A percentile compares a stretch with the other conserved stretches of the same genome.
Evolutionary conservation across 2,888 invertebrate species (phyloP).

Genomic region (Andricus quercusramuli): DNA sequence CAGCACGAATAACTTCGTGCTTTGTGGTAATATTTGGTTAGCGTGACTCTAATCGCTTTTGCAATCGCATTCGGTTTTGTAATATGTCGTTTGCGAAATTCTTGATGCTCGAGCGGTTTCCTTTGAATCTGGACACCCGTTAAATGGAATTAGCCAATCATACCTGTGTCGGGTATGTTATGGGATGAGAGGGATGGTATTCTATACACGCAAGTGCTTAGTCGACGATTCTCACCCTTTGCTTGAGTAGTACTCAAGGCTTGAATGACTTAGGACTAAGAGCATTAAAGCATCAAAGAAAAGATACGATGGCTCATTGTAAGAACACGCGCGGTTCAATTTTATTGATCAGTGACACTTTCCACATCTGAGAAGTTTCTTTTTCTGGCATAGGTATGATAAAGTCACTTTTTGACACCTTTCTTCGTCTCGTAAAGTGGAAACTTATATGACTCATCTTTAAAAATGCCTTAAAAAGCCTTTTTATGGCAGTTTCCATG

Average conservation of each 20-base stretch:
- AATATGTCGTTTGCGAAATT: slow-evolving; percentile 25
- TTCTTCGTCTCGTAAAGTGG: too few relatives aligned
- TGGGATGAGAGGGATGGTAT: background rate
- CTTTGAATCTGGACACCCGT: slow-evolving; percentile 61
- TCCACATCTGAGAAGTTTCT: background rate
- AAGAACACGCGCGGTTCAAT: slow-evolving; percentile 67
- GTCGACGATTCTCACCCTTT: slow-evolving; percentile 67
- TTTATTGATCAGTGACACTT: slow-evolving; percentile 6
- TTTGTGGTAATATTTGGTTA: slow-evolving; percentile 22
- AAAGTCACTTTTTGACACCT: too few relatives aligned
- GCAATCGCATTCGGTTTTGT: background rate
- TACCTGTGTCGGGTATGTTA: slow-evolving; percentile 49
- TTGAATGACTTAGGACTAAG: slow-evolving; percentile 44
- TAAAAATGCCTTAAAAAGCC: too few relatives aligned
- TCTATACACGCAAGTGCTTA: slow-evolving; percentile 61
- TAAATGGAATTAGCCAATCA: slow-evolving; percentile 66
- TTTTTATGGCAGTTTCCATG: too few relatives aligned
- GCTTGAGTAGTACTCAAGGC: slow-evolving; percentile 60
- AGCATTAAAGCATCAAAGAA: slow-evolving; percentile 59
- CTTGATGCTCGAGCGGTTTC: slow-evolving; percentile 18
- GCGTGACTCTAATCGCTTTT: slow-evolving; percentile 32
- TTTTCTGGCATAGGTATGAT: too few relatives aligned
- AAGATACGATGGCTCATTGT: slow-evolving; percentile 71
- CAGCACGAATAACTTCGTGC: slow-evolving; percentile 29
- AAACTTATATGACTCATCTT: too few relatives aligned